Percentiles rank a stretch among this genome's conserved stretches.
Evolutionary conservation across 2,113 vertebrate species (phyloP).

Genomic region (Guaruba guarouba): DNA sequence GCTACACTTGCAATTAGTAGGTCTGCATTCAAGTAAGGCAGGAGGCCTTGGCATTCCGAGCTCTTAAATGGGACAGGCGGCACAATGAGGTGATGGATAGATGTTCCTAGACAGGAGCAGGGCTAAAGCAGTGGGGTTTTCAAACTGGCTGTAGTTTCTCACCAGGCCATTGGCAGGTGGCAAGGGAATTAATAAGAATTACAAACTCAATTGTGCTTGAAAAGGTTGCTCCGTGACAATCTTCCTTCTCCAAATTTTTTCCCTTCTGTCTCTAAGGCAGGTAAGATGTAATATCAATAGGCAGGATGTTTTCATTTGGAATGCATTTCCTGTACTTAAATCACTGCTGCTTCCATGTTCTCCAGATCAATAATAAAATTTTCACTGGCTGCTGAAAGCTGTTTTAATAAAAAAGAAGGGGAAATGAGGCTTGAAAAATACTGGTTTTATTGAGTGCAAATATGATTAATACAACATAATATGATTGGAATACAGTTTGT

Average conservation of each 20-base stretch:
- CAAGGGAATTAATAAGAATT: conserved; percentile 4
- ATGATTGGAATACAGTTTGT: not conserved
- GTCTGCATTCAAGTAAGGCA: conserved; percentile 6
- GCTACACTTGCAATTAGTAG: not conserved
- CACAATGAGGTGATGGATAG: conserved; percentile 22
- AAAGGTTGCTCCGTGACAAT: not conserved
- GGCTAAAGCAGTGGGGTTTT: conserved; percentile 19
- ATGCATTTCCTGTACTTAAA: conserved; percentile 3
- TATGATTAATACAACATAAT: conserved; percentile 16
- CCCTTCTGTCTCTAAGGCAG: not conserved
- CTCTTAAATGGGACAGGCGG: not conserved
- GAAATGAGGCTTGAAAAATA: conserved; percentile 19
- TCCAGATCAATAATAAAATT: not conserved
- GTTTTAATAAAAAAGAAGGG: not conserved
- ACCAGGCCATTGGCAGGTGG: not conserved
- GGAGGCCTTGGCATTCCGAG: conserved; percentile 7
- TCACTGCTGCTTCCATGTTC: not conserved
- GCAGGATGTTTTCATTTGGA: conserved; percentile 9
- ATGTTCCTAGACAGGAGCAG: conserved; percentile 18
- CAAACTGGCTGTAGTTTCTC: conserved; percentile 67
- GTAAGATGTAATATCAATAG: not conserved
- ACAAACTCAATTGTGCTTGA: conserved; percentile 17
- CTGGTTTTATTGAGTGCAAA: not conserved
- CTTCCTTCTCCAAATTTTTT: not conserved
- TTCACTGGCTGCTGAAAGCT: not conserved